phyloP scores from a whole-genome alignment of 2,113 vertebrate genomes.

The Glaucidium brasilianum region DNA sequence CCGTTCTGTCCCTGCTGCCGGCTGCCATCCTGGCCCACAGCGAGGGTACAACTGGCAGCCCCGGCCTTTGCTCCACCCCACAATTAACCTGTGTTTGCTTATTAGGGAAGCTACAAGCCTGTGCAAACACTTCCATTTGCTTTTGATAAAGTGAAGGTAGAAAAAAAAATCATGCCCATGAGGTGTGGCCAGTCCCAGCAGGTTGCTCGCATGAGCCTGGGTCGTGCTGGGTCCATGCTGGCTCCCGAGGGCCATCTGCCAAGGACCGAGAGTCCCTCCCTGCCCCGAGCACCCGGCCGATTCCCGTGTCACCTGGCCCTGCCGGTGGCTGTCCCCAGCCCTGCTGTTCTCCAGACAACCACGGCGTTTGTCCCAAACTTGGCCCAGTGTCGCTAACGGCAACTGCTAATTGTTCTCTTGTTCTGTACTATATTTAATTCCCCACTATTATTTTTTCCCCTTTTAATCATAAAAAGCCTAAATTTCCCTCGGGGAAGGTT shows the following conservation, averaged over 20 bases:
- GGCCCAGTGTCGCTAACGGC: conserved; percentile 5
- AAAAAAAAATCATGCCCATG: neutral
- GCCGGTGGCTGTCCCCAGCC: neutral
- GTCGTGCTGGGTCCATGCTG: accelerated
- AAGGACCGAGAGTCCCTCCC: neutral
- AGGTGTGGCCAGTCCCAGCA: neutral
- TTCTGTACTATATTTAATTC: conserved; percentile 65
- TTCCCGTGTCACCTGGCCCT: neutral
- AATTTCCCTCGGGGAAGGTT: conserved; percentile 70
- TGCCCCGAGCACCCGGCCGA: neutral
- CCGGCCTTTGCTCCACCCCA: neutral
- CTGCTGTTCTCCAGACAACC: neutral
- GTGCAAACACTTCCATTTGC: conserved; percentile 42
- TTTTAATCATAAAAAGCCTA: conserved; percentile 69
- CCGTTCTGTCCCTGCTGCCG: accelerated
- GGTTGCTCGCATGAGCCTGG: neutral
- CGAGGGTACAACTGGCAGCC: neutral
- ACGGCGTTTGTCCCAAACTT: neutral
- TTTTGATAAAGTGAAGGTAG: neutral
- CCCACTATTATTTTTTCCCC: conserved; percentile 67
- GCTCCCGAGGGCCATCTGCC: neutral
- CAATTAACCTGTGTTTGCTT: conserved; percentile 2
- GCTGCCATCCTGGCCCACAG: neutral
- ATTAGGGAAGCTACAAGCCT: conserved; percentile 24
- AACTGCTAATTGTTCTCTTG: conserved; percentile 57